phyloP scores from a whole-genome alignment of 2,113 vertebrate species.

The Prunella himalayana region DNA sequence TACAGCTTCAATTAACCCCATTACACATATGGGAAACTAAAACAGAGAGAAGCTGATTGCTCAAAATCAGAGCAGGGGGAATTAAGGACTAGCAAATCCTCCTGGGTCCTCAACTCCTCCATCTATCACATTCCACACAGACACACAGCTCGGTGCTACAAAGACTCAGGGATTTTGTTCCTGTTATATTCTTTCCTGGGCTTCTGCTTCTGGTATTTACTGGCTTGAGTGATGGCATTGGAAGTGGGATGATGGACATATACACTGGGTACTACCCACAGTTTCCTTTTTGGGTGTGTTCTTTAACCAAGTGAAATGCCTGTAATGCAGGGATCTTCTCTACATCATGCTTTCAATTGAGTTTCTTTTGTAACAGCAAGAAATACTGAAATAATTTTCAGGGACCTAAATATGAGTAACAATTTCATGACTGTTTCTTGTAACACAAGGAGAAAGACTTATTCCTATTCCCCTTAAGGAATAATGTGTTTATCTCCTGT shows the following conservation, averaged over 20 bases:
- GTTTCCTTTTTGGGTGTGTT: not conserved
- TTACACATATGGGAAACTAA: not conserved
- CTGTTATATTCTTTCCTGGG: not conserved
- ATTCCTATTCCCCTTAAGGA: not conserved
- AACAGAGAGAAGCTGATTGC: not conserved
- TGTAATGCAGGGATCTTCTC: not conserved
- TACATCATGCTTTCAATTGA: not conserved
- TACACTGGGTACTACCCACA: not conserved
- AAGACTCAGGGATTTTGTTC: not conserved
- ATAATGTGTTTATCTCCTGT: not conserved
- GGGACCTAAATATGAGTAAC: not conserved
- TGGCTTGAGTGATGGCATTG: not conserved
- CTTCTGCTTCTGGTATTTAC: not conserved
- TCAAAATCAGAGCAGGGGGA: not conserved
- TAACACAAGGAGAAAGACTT: not conserved
- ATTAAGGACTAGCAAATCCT: not conserved
- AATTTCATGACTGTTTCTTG: not conserved
- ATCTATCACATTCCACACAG: not conserved
- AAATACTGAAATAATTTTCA: not conserved
- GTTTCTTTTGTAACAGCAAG: not conserved
- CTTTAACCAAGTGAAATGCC: not conserved
- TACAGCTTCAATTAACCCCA: not conserved
- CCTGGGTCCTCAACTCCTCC: not conserved
- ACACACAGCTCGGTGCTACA: not conserved
- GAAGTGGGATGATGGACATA: not conserved